Evolutionary conservation across 2,113 vertebrate species (phyloP), one percentile per base, ranked within the genome.

Genomic region (Sardina pilchardus): DNA sequence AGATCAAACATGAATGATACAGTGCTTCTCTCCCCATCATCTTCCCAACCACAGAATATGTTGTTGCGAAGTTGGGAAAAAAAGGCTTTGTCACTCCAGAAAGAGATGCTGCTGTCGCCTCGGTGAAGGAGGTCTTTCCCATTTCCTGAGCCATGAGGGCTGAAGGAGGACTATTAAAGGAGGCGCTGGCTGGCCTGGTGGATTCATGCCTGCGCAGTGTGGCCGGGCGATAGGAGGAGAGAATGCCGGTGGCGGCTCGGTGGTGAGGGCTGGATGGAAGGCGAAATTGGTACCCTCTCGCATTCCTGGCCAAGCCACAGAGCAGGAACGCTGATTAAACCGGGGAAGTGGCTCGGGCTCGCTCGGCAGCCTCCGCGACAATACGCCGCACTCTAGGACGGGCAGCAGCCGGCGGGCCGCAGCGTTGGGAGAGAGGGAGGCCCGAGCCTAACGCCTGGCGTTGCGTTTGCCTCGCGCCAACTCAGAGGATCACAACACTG

Each of bases 301-400:
- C 87, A 88, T 88, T 88, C 87, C 82, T 88, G 87, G 48, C 82
- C 63, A 82, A 48, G 81, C 81, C 50, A 16, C 43, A 85, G 43
- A 48, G 59, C 82, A 86, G 53, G 45, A 84, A 84, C 75, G 85
- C 83, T 84, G 19, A 87, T 67, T 84, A 83, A 87, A 84, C 50
- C 26, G 48, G 30, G 84, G 63, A 75, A 75, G 30, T 36, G 71
- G 83, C 43, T 87, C 30, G 48, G 48, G 44, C 36, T 80, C n/a
- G 71, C 44, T 78, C 39, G 17, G 36, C 26, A 42, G 34, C 14
- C 71, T 39, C 50, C 30, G 26, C 48, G n/a, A 83, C 63, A 80
- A 30, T 19, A 36, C 48, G 24, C 75, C 26, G 75, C 82, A 59
- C 78, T 83, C 81, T 83, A 42, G 34, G 36, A 81, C 14, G 47